Base-by-base conservation (phyloP, 2,888 invertebrate species). In the Acleris holmiana region DNA sequence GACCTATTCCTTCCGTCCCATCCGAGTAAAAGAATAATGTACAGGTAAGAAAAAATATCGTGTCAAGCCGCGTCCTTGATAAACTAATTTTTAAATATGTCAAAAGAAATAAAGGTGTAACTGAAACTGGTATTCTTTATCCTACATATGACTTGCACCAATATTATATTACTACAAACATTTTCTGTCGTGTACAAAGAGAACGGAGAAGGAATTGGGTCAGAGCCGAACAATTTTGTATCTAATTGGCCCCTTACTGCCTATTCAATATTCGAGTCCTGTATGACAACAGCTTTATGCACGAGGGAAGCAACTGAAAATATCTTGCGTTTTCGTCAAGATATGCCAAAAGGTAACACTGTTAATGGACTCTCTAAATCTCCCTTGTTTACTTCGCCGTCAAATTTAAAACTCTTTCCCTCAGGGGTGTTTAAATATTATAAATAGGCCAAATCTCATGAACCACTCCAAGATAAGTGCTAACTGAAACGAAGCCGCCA, bases 1-100 rank as follows among this genome's bases (percentile, higher is more conserved):
- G 93, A 93, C 68, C 75, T 93, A 67, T 91, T 90, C 71, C 80
- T 93, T 49, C 93, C 93, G 29, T 85, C 85, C 68, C 67, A 86
- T 13, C 87, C 89, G 0, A 84, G 88, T 74, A 93, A 93, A 80
- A 86, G 88, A 75, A 93, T 93, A 74, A 85, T 91, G 71, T 93
- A 93, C 75, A 89, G 93, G 93, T 82, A 75, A 76, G 73, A 70
- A 62, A 58, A 15, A 57, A 35, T 35, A 35, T 35, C 35, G 10
- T 35, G 2, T 3, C 10, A 29, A 29, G 7, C 29, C 7, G 10
- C 7, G 10, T 8, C 2, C 8, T 10, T 35, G 3, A 13, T 10
- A 3, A 10, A 3, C 35, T 35, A 10, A 35, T 35, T 29, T 29
- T 8, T 29, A 25, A 25, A 25, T 5, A 29, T 29, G 13, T 29